Base-by-base conservation (phyloP, 1,140 invertebrate genomes). In the Brachionus manjavacas region DNA sequence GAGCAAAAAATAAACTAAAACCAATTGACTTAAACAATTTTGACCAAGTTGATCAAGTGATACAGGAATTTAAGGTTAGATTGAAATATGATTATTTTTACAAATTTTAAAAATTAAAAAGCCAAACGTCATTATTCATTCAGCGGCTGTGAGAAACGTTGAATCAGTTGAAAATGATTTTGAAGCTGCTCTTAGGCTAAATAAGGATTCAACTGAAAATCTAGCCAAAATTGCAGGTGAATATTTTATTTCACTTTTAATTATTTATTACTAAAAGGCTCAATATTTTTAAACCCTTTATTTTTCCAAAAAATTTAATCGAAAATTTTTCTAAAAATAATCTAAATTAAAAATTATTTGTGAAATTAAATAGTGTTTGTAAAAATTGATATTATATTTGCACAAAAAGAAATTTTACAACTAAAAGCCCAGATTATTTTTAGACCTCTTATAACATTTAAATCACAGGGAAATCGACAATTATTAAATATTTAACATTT, bases 141-240 rank as follows among this genome's bases (percentile, higher is more conserved):
- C 88, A 86, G 92, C 92, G 52, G 92, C 92, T 60, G 89, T 91
- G 72, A 87, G 91, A 70, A 88, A 88, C 74, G 91, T 91, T 9
- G 91, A 92, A 86, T 88, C 88, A 85, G 91, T 92, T 11, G 91
- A 92, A 81, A 89, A 88, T 46, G 85, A 91, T 72, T 88, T 87
- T 79, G 89, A 90, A 20, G 86, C 85, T 20, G 89, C 90, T 8
- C 84, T 86, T 9, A 85, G 86, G 41, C 85, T 92, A 0, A 92
- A 92, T 87, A 89, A 91, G 16, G 86, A 86, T 43, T 88, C 88
- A 12, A 90, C 91, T 16, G 85, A 86, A 84, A 85, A 87, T 72
- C 70, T 92, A 4, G 91, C 90, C 70, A 89, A 84, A 70, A 87
- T 84, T 89, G 91, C 86, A 87, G 91, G 86, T 81, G n/a, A 46